Percentiles rank a stretch among this genome's conserved stretches.
Evolutionary conservation across 2,113 vertebrate species (phyloP).

Genomic region (Macrotis lagotis): DNA sequence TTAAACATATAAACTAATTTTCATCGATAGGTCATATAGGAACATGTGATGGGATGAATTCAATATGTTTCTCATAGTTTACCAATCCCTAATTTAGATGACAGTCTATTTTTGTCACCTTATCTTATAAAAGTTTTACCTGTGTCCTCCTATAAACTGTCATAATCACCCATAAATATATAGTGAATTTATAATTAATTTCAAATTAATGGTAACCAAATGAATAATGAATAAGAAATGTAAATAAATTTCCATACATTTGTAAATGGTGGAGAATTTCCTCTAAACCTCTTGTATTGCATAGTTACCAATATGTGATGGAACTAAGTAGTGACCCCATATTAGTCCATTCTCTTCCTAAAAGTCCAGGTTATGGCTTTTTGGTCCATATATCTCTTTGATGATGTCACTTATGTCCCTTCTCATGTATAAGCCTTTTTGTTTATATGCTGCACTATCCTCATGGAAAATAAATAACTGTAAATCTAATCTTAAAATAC

Average conservation of each 20-base stretch:
- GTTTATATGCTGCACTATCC: neutral
- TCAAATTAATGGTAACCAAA: neutral
- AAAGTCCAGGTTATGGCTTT: too few relatives aligned
- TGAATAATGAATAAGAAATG: neutral
- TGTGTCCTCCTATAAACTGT: neutral
- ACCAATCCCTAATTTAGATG: neutral
- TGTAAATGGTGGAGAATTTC: neutral
- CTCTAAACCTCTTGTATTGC: neutral
- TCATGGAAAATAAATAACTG: neutral
- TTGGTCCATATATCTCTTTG: too few relatives aligned
- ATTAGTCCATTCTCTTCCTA: neutral
- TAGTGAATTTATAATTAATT: neutral
- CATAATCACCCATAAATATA: neutral
- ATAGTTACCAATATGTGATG: neutral
- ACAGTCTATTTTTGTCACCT: neutral
- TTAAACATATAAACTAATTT: neutral
- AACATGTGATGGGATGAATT: neutral
- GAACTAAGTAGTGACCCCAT: neutral
- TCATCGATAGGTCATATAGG: neutral
- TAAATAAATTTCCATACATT: neutral
- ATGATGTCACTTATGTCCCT: neutral
- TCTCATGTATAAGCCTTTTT: neutral
- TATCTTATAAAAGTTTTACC: neutral
- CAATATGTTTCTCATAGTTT: rapidly evolving
- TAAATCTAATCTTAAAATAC: neutral